phyloP scores from a whole-genome alignment of 2,113 vertebrate species.

The Furnarius figulus region DNA sequence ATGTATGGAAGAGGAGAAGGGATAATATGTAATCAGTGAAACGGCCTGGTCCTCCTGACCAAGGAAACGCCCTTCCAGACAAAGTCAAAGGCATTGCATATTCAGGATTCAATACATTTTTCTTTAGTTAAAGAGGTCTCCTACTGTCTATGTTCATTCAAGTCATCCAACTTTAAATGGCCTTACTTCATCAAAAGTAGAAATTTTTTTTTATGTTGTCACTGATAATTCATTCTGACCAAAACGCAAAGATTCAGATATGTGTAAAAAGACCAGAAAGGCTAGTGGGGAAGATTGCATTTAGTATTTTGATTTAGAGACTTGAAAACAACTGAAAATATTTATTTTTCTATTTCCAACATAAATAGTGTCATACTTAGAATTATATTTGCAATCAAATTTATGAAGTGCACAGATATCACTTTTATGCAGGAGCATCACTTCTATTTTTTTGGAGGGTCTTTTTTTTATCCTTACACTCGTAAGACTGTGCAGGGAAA shows the following conservation, averaged over 20 bases:
- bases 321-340: conserved; percentile 64
- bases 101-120: background rate
- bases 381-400: conserved; percentile 69
- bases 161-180: background rate
- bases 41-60: conserved; percentile 1
- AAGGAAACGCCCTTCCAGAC: background rate
- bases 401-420: conserved; percentile 53
- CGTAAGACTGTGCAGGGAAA: conserved; percentile 22
- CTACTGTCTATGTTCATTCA: background rate
- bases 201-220: background rate
- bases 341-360: conserved; percentile 10
- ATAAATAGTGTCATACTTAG: conserved; percentile 54
- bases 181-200: background rate
- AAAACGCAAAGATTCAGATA: background rate
- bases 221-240: background rate
- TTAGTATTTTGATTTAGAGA: conserved; percentile 59
- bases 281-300: background rate
- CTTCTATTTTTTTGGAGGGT: background rate
- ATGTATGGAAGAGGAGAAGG: background rate
- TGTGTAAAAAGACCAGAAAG: background rate
- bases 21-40: background rate
- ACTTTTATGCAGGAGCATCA: conserved; percentile 50
- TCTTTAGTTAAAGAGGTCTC: background rate
- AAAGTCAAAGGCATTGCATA: background rate
- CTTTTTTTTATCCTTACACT: background rate